Percentiles rank a stretch among this genome's conserved stretches.
phyloP scores from a whole-genome alignment of 2,797 vertebrate species.

The Eutrigla gurnardus region DNA sequence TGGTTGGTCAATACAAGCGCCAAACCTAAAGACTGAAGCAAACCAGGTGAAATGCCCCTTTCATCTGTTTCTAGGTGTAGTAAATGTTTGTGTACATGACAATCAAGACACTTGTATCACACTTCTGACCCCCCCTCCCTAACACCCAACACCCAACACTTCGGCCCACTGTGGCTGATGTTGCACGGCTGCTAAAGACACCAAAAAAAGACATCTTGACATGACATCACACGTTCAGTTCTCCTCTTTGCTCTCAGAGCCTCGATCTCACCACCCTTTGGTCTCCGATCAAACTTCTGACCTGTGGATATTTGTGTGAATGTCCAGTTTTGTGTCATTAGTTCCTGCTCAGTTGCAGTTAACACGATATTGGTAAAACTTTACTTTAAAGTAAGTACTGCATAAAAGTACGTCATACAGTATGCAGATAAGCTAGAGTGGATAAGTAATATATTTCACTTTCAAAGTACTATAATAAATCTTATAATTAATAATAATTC shows the following conservation, averaged over 20 bases:
- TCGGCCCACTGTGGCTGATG: conserved; percentile 45
- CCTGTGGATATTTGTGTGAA: conserved; percentile 22
- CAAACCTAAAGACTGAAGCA: neutral
- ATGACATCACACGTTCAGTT: conserved; percentile 25
- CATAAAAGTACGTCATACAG: conserved; percentile 2
- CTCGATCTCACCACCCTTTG: conserved; percentile 9
- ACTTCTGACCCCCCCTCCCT: conserved; percentile 2
- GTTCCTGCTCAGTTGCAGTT: conserved; percentile 30
- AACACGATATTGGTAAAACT: neutral
- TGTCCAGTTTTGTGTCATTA: conserved; percentile 26
- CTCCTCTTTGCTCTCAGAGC: conserved; percentile 21
- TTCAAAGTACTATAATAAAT: conserved; percentile 12
- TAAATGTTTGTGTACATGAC: conserved; percentile 61
- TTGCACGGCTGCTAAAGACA: conserved; percentile 73
- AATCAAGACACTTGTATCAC: conserved; percentile 64
- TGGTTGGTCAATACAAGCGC: neutral
- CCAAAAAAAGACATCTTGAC: conserved; percentile 66
- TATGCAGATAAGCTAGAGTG: neutral
- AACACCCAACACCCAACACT: too few relatives aligned
- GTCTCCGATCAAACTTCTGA: conserved; percentile 23
- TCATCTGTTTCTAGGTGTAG: conserved; percentile 20
- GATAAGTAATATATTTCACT: neutral
- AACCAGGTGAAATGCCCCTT: conserved; percentile 24
- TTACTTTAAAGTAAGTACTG: neutral
- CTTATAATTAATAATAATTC: neutral